Evolutionary conservation across 2,888 invertebrate genomes (phyloP), one percentile per base, ranked within the genome.

Genomic region (Acleris emargana): DNA sequence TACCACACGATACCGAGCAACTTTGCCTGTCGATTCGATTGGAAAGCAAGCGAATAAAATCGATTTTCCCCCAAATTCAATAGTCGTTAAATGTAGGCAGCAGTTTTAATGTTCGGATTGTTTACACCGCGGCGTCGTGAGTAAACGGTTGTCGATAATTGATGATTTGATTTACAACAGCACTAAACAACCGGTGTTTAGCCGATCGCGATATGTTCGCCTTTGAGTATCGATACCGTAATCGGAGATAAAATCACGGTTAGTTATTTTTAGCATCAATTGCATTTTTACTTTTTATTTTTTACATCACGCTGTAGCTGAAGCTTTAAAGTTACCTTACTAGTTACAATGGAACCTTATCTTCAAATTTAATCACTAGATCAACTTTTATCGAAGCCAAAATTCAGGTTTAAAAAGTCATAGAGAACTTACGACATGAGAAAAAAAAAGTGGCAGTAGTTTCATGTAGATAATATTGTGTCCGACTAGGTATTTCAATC

Each of bases 121-220:
- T 91, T 92, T 92, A 92, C 91, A 88, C 77, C 87, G 91, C 88
- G 92, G 91, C 91, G 88, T 91, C 87, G 84, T 88, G 84, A 88
- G 90, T 92, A 91, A 91, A 92, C 92, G 87, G 82, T 88, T 87
- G 88, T 88, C 90, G 88, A 90, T 91, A 92, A 91, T 92, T 91
- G 92, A 91, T 89, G 91, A 91, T 89, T 91, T 92, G 92, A 92
- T 92, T 91, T 91, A 91, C 89, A 89, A 83, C 91, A 87, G 87
- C 86, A 89, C 91, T 88, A 91, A 91, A 92, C 91, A 89, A 88
- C 88, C 89, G 87, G 88, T 91, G 91, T 91, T 91, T 91, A 84
- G 91, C 84, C 79, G 86, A 87, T 79, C 82, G 77, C 71, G 82
- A 81, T 82, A 80, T 83, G 82, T 79, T 79, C 73, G 84, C 83